phyloP scores from a whole-genome alignment of 2,113 vertebrate species.

The Corvus cornix region DNA sequence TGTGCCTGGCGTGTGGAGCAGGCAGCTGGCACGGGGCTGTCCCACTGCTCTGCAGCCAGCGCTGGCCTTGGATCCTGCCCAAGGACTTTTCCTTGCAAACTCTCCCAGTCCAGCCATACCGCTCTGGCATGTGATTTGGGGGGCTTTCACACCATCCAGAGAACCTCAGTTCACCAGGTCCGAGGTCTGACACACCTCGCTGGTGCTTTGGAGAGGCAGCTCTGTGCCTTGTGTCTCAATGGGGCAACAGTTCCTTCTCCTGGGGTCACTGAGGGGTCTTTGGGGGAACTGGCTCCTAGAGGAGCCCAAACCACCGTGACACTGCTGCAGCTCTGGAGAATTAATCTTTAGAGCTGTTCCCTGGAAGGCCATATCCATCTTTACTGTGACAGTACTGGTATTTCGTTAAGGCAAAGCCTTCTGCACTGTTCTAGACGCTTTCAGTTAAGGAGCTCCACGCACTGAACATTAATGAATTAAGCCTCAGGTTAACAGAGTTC shows the following conservation, averaged over 20 bases:
- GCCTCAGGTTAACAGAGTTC: background rate
- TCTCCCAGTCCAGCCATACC: background rate
- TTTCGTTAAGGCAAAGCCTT: background rate
- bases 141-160: background rate
- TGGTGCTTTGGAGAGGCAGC: background rate
- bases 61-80: background rate
- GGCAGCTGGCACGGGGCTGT: background rate
- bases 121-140: rapidly evolving
- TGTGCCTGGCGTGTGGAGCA: background rate
- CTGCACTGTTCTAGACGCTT: background rate
- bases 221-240: background rate
- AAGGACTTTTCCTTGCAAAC: background rate
- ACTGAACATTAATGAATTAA: rapidly evolving
- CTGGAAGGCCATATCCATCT: background rate
- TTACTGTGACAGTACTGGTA: background rate
- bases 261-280: background rate
- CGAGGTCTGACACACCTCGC: background rate
- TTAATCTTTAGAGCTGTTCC: background rate
- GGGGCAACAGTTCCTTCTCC: too few relatives aligned
- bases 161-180: background rate
- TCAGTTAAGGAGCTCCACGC: background rate
- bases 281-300: background rate
- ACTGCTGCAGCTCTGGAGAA: background rate
- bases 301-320: background rate
- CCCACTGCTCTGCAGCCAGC: background rate